Percentiles rank a stretch among this genome's conserved stretches.
These are phyloP conservation scores for Bombus waltoni DNA, from an alignment of 1,140 invertebrate genomes.

Conservation along the genomic window DNA sequence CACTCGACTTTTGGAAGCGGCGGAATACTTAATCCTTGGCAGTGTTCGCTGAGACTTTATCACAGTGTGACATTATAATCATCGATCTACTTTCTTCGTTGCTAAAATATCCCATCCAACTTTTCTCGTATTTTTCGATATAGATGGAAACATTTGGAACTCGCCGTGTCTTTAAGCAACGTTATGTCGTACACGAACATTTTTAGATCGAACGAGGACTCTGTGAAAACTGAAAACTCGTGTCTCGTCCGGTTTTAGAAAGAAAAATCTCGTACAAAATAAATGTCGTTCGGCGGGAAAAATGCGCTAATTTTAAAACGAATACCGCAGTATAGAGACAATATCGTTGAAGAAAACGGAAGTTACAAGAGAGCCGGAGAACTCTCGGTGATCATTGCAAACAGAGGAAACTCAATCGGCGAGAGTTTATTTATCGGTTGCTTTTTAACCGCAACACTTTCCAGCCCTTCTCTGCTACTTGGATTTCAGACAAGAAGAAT, in stretches of 20 bases:
- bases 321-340: not conserved
- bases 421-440: slow-evolving; percentile 58
- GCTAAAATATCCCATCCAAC: not conserved
- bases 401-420: slow-evolving; percentile 59
- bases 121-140: no score
- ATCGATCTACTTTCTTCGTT: not conserved
- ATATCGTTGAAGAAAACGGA: slow-evolving; percentile 49
- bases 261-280: no score
- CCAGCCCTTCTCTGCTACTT: slow-evolving; percentile 60
- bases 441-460: slow-evolving; percentile 65
- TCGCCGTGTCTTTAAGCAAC: no score
- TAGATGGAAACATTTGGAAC: no score
- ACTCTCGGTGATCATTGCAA: slow-evolving; percentile 10
- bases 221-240: no score
- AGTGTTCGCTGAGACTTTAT: no score
- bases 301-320: not conserved
- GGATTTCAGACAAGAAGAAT: slow-evolving; percentile 52
- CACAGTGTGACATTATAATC: not conserved
- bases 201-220: no score
- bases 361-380: slow-evolving; percentile 37
- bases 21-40: not conserved
- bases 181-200: no score
- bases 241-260: no score
- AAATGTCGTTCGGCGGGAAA: no score
- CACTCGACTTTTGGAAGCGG: slow-evolving; percentile 11